Percentiles rank a stretch among this genome's conserved stretches.
Conservation (phyloP, 1,140 invertebrate genomes). For the Eriosoma lanigerum region DNA sequence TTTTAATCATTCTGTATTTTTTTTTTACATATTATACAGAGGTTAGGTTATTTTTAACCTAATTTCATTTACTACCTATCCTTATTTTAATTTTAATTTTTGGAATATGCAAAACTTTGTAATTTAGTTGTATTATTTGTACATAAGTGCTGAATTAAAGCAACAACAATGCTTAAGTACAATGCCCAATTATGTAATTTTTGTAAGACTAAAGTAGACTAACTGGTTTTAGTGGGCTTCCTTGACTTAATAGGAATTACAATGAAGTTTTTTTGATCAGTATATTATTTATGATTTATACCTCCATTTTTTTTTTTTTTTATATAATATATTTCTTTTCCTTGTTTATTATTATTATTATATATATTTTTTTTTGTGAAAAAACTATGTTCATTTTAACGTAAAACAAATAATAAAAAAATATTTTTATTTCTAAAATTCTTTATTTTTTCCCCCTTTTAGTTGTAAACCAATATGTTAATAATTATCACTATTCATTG, state of each 20-base stretch:
- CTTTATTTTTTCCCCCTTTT: constrained; percentile 2
- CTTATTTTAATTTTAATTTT: background rate
- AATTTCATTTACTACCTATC: background rate
- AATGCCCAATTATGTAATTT: constrained; percentile 32
- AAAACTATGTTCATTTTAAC: constrained; percentile 21
- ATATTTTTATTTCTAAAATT: constrained; percentile 23
- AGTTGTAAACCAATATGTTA: background rate
- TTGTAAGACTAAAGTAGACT: constrained; percentile 23
- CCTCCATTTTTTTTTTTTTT: constrained; percentile 22
- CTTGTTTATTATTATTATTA: background rate
- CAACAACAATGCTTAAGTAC: constrained; percentile 39
- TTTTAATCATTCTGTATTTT: constrained; percentile 39
- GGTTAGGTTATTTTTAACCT: constrained; percentile 17
- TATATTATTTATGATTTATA: constrained; percentile 34
- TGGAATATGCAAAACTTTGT: constrained; percentile 22
- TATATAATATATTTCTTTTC: background rate
- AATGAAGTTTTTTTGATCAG: background rate
- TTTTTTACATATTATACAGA: background rate
- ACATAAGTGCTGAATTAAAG: constrained; percentile 33
- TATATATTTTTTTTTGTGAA: constrained; percentile 14
- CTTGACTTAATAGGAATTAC: constrained; percentile 37
- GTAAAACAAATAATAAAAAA: constrained; percentile 20
- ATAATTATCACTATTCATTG: no score
- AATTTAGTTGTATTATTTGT: constrained; percentile 48
- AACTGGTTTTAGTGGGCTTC: constrained; percentile 23